Base-by-base conservation (phyloP, 2,888 invertebrate species). In the Erebia palarica region DNA sequence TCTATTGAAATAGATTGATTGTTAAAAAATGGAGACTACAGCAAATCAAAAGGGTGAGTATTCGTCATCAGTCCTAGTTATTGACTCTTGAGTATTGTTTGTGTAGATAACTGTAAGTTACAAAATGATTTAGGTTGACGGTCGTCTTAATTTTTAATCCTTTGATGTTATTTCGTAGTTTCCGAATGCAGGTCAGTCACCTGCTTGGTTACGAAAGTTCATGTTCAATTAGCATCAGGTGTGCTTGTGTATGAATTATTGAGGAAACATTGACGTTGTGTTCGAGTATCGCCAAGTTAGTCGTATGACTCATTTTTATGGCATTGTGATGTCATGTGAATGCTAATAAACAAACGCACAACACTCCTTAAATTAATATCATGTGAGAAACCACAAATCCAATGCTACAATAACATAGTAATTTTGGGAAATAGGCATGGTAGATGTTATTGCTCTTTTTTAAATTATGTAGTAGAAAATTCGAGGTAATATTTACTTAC, bases 41-140 rank as follows among this genome's bases (percentile, higher is more conserved):
- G 84, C 86, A 83, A 92, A 88, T 87, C 89, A 86, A 81, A 91
- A 88, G 84, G 91, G 93, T 92, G 79, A 91, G 92, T 87, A 83
- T 72, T 77, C 79, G 78, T 81, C 75, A 81, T 78, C 74, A 76
- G 76, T 78, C 70, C 72, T 77, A 78, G 79, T 81, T 79, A 80
- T 47, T 47, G 13, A 13, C 63, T 85, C 47, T 11, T 4, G 47
- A 47, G 11, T 47, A 84, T 86, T 91, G 91, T 92, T 92, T 91
- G 88, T 89, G 86, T 87, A 88, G 85, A 82, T 91, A 91, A 91
- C 90, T 90, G 91, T 92, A 89, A 81, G 81, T 82, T 84, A 84
- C 84, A 84, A 87, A 86, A 86, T 83, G 75, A 81, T 83, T 87
- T 86, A 79, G 80, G 82, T 80, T 85, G 84, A 86, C 86, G 82